Evolutionary conservation across 2,888 invertebrate species (phyloP).

Genomic region (Oscheius onirici): DNA sequence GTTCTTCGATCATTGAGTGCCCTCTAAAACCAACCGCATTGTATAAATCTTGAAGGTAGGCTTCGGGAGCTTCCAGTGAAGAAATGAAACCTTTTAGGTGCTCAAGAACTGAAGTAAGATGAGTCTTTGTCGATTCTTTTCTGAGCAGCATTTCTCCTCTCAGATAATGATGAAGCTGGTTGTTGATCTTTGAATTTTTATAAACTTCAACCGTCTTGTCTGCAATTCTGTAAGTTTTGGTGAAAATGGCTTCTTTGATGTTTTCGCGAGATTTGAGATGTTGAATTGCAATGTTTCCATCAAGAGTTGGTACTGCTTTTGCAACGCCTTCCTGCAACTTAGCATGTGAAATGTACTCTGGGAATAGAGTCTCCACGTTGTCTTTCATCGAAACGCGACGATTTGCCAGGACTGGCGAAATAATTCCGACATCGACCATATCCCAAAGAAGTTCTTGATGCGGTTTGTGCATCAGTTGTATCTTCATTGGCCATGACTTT

Average conservation of each 20-base stretch:
- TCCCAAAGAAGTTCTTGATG: slow-evolving; percentile 14
- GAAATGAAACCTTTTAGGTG: neutral
- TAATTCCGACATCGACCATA: neutral
- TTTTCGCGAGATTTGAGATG: neutral
- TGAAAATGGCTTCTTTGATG: neutral
- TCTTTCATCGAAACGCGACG: neutral
- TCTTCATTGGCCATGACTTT: slow-evolving; percentile 17
- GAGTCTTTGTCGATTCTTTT: neutral
- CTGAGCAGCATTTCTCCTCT: slow-evolving; percentile 5
- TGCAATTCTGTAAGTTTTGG: neutral
- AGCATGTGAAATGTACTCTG: neutral
- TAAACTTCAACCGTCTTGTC: neutral
- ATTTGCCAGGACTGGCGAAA: too few relatives aligned
- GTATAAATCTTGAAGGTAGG: neutral
- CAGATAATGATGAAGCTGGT: neutral
- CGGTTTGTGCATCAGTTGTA: slow-evolving; percentile 3
- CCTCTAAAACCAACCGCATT: neutral
- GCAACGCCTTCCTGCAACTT: neutral
- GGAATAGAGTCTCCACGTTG: neutral
- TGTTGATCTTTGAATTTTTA: neutral
- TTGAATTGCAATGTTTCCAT: neutral
- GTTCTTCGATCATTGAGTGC: slow-evolving; percentile 2
- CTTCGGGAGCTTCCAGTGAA: neutral
- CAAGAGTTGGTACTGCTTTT: neutral
- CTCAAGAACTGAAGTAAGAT: neutral